Evolutionary conservation across 2,113 vertebrate species (phyloP).

Genomic region (Tilapia sparmanii): DNA sequence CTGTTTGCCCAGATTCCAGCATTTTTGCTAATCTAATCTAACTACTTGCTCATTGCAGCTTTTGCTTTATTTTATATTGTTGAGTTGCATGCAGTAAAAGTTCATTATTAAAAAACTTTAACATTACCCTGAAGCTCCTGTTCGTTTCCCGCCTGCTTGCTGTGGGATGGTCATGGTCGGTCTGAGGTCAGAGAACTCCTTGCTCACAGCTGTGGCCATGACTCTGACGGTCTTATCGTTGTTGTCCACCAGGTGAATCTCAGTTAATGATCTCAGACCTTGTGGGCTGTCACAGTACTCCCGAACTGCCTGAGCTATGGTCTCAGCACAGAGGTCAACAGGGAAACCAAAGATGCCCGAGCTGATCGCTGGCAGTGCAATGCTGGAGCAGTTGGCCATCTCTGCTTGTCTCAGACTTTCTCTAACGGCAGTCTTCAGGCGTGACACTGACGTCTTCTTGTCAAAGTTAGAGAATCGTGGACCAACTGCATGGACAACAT

Average conservation of each 20-base stretch:
- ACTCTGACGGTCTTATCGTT: constrained; percentile 24
- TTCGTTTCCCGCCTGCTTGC: neutral
- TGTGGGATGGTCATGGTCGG: constrained; percentile 11
- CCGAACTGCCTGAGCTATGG: constrained; percentile 70
- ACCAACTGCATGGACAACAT: constrained; percentile 81
- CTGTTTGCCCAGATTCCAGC: too few species aligned
- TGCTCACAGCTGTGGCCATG: constrained; percentile 60
- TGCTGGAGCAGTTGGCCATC: constrained; percentile 18
- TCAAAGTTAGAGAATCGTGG: constrained; percentile 60
- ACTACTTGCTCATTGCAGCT: too few species aligned
- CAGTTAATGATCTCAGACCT: constrained; percentile 40
- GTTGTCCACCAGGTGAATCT: constrained; percentile 76
- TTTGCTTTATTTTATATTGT: too few species aligned
- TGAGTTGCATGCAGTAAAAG: too few species aligned
- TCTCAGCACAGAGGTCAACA: constrained; percentile 57
- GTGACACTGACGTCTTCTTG: neutral
- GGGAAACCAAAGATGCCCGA: constrained; percentile 81
- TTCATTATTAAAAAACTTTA: neutral
- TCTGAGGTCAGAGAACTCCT: constrained; percentile 45
- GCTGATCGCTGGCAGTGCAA: constrained; percentile 83
- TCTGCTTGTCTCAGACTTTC: constrained; percentile 68
- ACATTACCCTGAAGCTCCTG: neutral
- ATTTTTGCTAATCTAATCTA: too few species aligned
- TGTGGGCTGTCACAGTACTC: constrained; percentile 53
- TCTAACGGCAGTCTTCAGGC: constrained; percentile 60